A percentile compares a stretch with the other conserved stretches of the same genome.
Evolutionary conservation across 2,888 invertebrate species (phyloP).

Genomic region (Catocala fraxini): DNA sequence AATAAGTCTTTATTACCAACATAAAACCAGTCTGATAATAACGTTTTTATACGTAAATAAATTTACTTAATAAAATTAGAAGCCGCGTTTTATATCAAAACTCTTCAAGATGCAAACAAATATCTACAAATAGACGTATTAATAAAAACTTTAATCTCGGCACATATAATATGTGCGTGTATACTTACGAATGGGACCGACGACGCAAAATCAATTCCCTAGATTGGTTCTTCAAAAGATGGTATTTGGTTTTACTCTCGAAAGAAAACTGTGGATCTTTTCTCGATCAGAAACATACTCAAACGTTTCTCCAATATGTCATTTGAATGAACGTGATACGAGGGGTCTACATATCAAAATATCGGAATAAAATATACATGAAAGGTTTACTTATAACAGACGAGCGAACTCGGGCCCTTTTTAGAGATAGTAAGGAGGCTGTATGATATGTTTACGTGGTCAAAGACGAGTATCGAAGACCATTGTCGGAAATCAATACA

Average conservation of each 20-base stretch:
- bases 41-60: slow-evolving; percentile 2
- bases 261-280: slow-evolving; percentile 73
- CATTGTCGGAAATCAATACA: slow-evolving; percentile 78
- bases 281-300: slow-evolving; percentile 72
- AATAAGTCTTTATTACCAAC: slow-evolving; percentile 5
- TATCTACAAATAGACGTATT: slow-evolving; percentile 26
- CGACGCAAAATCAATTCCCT: slow-evolving; percentile 68
- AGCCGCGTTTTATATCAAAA: slow-evolving; percentile 1
- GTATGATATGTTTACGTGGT: slow-evolving; percentile 77
- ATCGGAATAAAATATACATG: slow-evolving; percentile 83
- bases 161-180: slow-evolving; percentile 32
- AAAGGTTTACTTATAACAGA: slow-evolving; percentile 82
- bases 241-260: slow-evolving; percentile 74
- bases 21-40: neutral
- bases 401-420: slow-evolving; percentile 69
- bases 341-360: slow-evolving; percentile 76
- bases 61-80: slow-evolving; percentile 1
- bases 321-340: slow-evolving; percentile 81
- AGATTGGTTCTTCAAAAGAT: slow-evolving; percentile 72
- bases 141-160: slow-evolving; percentile 38
- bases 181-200: slow-evolving; percentile 49
- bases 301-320: slow-evolving; percentile 83
- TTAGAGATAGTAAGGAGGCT: slow-evolving; percentile 67
- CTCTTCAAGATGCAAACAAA: slow-evolving; percentile 10
- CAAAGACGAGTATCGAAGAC: slow-evolving; percentile 69